Percentiles rank a stretch among this genome's conserved stretches.
Evolutionary conservation across 2,888 invertebrate genomes (phyloP).

Genomic region (Troides aeacus): DNA sequence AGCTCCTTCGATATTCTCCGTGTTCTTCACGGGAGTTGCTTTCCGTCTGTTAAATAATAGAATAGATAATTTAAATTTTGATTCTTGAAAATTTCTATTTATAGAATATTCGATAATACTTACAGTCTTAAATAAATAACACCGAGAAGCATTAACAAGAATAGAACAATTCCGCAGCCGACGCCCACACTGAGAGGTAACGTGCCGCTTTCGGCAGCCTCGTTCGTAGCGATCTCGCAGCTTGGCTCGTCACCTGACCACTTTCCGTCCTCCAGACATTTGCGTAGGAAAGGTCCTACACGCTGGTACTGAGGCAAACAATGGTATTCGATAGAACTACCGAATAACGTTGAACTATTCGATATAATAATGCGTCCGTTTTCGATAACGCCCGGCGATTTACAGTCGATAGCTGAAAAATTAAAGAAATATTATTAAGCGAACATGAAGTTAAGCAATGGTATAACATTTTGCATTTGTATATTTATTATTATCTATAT

Average conservation of each 20-base stretch:
- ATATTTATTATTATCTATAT: background rate
- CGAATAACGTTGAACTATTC: slow-evolving; percentile 90
- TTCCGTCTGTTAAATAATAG: slow-evolving; percentile 81
- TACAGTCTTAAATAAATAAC: slow-evolving; percentile 90
- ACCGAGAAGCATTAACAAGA: slow-evolving; percentile 87
- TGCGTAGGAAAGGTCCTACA: slow-evolving; percentile 89
- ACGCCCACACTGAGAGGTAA: slow-evolving; percentile 91
- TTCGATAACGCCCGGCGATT: slow-evolving; percentile 87
- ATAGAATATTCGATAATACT: slow-evolving; percentile 59
- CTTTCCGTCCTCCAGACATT: slow-evolving; percentile 89
- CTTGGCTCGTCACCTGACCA: slow-evolving; percentile 94
- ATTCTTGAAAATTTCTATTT: background rate
- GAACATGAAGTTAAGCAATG: background rate
- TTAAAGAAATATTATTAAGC: slow-evolving; percentile 10
- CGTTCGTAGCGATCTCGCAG: slow-evolving; percentile 86
- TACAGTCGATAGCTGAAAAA: slow-evolving; percentile 89
- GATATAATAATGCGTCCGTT: slow-evolving; percentile 93
- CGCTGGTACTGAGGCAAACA: slow-evolving; percentile 92
- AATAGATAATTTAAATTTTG: background rate
- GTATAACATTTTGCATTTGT: background rate
- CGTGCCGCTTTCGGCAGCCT: slow-evolving; percentile 85
- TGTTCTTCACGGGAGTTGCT: slow-evolving; percentile 92
- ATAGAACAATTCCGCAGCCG: slow-evolving; percentile 89
- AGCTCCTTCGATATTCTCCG: slow-evolving; percentile 92
- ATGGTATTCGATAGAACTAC: slow-evolving; percentile 93